phyloP scores from a whole-genome alignment of 2,888 invertebrate species.

The Spialia ferax region DNA sequence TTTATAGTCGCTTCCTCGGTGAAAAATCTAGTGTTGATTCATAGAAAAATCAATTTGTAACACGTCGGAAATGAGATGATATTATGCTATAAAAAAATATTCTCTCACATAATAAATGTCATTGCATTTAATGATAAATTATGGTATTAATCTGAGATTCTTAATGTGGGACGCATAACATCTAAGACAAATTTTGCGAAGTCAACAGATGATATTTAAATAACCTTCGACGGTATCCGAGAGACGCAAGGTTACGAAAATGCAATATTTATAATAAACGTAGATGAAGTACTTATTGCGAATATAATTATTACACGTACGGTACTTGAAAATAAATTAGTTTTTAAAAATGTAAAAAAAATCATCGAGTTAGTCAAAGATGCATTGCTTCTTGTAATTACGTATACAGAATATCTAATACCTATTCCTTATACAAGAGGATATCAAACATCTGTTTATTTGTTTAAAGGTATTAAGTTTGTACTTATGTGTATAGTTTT shows the following conservation, averaged over 20 bases:
- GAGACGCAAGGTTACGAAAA: slow-evolving; percentile 19
- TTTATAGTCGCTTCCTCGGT: too few relatives aligned
- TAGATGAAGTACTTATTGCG: not conserved
- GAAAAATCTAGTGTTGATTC: too few relatives aligned
- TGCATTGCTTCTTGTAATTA: not conserved
- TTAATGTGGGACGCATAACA: not conserved
- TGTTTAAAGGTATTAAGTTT: too few relatives aligned
- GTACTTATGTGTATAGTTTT: too few relatives aligned
- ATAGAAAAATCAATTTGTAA: too few relatives aligned
- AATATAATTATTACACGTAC: slow-evolving; percentile 1
- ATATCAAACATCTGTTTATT: too few relatives aligned
- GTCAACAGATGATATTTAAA: slow-evolving; percentile 26
- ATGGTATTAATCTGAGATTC: not conserved
- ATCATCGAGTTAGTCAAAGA: not conserved
- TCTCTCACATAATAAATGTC: too few relatives aligned
- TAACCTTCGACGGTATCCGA: slow-evolving; percentile 20
- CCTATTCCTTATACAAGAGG: not conserved
- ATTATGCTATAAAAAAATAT: not conserved
- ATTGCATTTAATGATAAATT: not conserved
- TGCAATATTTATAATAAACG: slow-evolving; percentile 23
- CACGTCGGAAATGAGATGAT: not conserved
- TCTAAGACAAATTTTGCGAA: slow-evolving; percentile 15
- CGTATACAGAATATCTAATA: not conserved
- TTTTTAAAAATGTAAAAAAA: not conserved
- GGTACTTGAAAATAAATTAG: not conserved